Conservation (phyloP, 2,113 vertebrate species). For the Cynopterus brachyotis region DNA sequence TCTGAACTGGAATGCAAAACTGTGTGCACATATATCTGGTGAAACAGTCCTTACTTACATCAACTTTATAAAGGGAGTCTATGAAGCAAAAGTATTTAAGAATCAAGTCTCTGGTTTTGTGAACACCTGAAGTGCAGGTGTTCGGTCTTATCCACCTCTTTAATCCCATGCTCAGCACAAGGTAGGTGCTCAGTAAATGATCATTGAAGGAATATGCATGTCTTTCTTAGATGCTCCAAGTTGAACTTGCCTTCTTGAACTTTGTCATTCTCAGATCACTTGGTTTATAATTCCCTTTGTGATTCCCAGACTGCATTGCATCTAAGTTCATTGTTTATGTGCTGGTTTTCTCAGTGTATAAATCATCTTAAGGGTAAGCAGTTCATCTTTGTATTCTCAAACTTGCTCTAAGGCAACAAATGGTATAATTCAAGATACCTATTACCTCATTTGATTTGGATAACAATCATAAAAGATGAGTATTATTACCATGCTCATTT, state of each 20-base stretch:
- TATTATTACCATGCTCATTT: neutral
- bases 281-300: neutral
- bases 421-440: neutral
- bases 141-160: neutral
- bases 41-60: neutral
- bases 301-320: neutral
- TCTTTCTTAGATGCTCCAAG: neutral
- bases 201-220: neutral
- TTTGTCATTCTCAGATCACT: neutral
- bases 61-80: neutral
- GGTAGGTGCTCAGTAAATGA: neutral
- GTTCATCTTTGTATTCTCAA: neutral
- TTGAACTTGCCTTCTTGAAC: neutral
- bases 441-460: neutral
- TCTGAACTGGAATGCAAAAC: neutral
- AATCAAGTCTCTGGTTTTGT: neutral
- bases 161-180: neutral
- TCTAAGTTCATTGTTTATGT: neutral
- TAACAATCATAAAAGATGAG: neutral
- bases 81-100: neutral
- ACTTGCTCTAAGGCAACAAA: neutral
- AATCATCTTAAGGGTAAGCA: neutral
- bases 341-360: neutral
- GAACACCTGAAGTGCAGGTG: neutral
- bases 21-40: neutral